Evolutionary conservation across 1,140 invertebrate species (phyloP).

Genomic region (Brachionus sp.): DNA sequence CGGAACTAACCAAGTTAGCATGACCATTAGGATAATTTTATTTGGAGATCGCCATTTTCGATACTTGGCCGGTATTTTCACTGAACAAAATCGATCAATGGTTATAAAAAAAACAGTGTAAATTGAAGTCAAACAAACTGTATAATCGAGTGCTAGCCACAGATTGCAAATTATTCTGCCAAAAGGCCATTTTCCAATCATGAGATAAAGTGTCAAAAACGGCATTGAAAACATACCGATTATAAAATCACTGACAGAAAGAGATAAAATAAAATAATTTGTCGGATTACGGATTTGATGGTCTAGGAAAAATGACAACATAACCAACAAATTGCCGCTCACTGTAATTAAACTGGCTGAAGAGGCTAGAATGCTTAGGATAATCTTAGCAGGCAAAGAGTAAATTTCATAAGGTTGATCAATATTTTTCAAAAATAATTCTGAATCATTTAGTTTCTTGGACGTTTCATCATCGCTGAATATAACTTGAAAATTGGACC

Average conservation of each 20-base stretch:
- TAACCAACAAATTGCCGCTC: slow-evolving; percentile 89
- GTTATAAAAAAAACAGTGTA: slow-evolving; percentile 98
- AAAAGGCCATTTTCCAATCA: slow-evolving; percentile 87
- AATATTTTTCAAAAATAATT: not conserved
- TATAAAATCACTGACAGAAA: slow-evolving; percentile 94
- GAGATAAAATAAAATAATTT: slow-evolving; percentile 97
- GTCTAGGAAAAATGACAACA: slow-evolving; percentile 93
- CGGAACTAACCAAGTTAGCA: slow-evolving; percentile 86
- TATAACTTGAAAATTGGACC: slow-evolving; percentile 19
- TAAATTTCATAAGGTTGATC: slow-evolving; percentile 2
- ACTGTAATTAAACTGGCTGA: slow-evolving; percentile 78
- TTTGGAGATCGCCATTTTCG: slow-evolving; percentile 92
- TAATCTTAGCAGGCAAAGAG: slow-evolving; percentile 27
- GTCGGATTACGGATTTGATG: slow-evolving; percentile 93
- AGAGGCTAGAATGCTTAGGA: not conserved
- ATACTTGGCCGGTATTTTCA: slow-evolving; percentile 96
- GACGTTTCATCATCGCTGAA: slow-evolving; percentile 17
- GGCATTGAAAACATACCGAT: slow-evolving; percentile 86
- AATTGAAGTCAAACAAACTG: slow-evolving; percentile 95
- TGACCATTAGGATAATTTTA: slow-evolving; percentile 81
- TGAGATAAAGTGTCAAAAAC: slow-evolving; percentile 89
- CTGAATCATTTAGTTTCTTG: not conserved
- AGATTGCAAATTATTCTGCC: slow-evolving; percentile 92
- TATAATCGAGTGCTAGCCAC: slow-evolving; percentile 98
- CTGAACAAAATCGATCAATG: slow-evolving; percentile 95